phyloP scores from a whole-genome alignment of 2,797 vertebrate species.

The Ciconia nigra region DNA sequence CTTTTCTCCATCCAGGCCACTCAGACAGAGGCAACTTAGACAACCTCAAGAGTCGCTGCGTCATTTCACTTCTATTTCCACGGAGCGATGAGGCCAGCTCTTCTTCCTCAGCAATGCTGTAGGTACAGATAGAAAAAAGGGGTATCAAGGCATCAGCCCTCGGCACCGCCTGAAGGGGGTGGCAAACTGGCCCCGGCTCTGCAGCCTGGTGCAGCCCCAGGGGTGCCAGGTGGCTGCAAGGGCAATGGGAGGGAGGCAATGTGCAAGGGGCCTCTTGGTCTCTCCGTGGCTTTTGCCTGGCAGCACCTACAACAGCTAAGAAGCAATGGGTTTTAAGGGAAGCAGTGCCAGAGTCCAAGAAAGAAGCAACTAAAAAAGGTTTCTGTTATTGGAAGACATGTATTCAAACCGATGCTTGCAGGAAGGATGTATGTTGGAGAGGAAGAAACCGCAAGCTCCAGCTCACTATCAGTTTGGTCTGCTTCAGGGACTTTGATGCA shows the following conservation, averaged over 20 bases:
- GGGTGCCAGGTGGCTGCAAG: not conserved
- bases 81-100: not conserved
- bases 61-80: not conserved
- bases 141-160: not conserved
- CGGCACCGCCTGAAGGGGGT: not conserved
- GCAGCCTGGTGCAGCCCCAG: not conserved
- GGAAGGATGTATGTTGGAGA: not conserved
- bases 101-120: not conserved
- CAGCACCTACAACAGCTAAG: not conserved
- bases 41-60: not conserved
- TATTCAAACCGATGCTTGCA: not conserved
- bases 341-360: not conserved
- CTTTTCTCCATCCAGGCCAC: not conserved
- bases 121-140: not conserved
- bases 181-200: accelerated
- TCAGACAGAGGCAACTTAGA: not conserved
- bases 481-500: not conserved
- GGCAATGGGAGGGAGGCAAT: not conserved
- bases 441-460: not conserved
- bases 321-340: not conserved
- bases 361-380: not conserved
- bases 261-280: not conserved
- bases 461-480: not conserved
- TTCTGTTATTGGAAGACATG: not conserved
- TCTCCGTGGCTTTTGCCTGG: not conserved